Conservation (phyloP, 1,140 invertebrate genomes). For the Lasioglossum baleicum region DNA sequence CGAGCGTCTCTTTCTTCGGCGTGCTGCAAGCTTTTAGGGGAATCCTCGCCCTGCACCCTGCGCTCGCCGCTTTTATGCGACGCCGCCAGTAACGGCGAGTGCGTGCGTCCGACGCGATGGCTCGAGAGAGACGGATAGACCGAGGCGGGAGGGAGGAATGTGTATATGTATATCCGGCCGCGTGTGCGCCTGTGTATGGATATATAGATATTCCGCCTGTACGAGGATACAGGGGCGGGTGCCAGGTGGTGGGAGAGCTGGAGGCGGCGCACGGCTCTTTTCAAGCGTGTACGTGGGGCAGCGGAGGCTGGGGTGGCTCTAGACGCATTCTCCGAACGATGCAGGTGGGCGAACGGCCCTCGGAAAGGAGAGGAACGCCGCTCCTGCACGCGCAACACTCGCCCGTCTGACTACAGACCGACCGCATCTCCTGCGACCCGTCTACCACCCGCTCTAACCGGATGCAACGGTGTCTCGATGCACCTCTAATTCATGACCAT, state of each 20-base stretch:
- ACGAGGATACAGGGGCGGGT: conserved; percentile 59
- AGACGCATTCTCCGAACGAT: conserved; percentile 63
- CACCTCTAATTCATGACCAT: too few relatives aligned
- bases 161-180: background rate
- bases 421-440: conserved; percentile 19
- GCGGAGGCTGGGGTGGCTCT: conserved; percentile 57
- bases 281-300: conserved; percentile 57
- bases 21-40: conserved; percentile 59
- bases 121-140: conserved; percentile 19
- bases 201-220: conserved; percentile 28
- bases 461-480: too few relatives aligned
- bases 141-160: conserved; percentile 10
- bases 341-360: conserved; percentile 55
- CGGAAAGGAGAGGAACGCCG: conserved; percentile 45
- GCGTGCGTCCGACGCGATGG: conserved; percentile 29
- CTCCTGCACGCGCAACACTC: conserved; percentile 55
- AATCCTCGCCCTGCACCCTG: conserved; percentile 55
- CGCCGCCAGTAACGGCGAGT: conserved; percentile 49
- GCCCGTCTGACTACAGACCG: conserved; percentile 37
- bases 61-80: conserved; percentile 52
- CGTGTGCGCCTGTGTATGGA: background rate
- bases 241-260: conserved; percentile 50
- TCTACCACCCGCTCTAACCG: too few relatives aligned
- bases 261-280: conserved; percentile 65
- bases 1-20: conserved; percentile 48